Base-by-base conservation (phyloP, 1,140 invertebrate genomes). In the Tetragnatha versicolor region DNA sequence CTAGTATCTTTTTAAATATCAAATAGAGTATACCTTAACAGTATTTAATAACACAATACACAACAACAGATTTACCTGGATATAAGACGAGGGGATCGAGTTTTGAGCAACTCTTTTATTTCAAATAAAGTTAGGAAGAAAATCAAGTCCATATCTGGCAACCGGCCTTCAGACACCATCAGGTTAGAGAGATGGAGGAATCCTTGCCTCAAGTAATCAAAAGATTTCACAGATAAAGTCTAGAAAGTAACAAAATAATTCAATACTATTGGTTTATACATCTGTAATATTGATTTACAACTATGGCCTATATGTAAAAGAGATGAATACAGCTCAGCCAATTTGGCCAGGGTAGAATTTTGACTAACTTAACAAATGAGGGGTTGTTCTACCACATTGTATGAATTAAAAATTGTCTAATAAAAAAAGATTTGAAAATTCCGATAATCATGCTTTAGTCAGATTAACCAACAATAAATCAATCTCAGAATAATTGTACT, bases 111-210 rank as follows among this genome's bases (percentile, higher is more conserved):
- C 37, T 85, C 81, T 17, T 85, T 85, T 12, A 94, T 87, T 85
- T 95, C 93, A 39, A 87, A 79, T 35, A 89, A 85, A 2, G 91
- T 91, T 60, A 95, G 86, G 84, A 89, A 92, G 83, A 90, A 93
- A 29, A 94, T 84, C 0, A 94, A 85, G 33, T 91, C 88, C 14
- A 83, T 81, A 63, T 90, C 87, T 0, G 92, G 92, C 14, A 95
- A 79, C 12, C 88, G 85, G 79, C 90, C 91, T 79, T 91, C 87
- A 3, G 83, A 80, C 0, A 89, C 87, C 85, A 94, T 87, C 29
- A 89, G 79, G n/a, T 86, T 80, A 0, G 88, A 91, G 6, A 94
- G 83, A 49, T 85, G 83, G 45, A 86, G 84, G 80, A 90, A 91
- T 0, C 89, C 90, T 27, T 89, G 37, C 65, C 92, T 88, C 14